A percentile compares a stretch with the other conserved stretches of the same genome.
Conservation (phyloP, 2,888 invertebrate species). For the Folsomia manolachei region DNA sequence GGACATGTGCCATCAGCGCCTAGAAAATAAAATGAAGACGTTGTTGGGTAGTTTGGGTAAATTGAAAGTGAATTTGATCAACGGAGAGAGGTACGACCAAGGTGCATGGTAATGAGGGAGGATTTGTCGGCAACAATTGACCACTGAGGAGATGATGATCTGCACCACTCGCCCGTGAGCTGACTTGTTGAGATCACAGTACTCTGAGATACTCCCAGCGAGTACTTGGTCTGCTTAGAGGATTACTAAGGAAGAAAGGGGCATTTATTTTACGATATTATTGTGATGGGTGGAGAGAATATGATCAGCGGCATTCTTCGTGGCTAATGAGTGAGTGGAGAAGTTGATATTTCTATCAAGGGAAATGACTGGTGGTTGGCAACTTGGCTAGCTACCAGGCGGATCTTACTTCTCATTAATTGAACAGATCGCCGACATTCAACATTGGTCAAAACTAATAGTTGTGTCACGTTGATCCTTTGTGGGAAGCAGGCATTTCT, state of each 20-base stretch:
- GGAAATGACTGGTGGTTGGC: slow-evolving; percentile 12
- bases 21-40: slow-evolving; percentile 40
- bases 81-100: no score
- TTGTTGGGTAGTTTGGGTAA: slow-evolving; percentile 42
- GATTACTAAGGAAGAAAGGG: background rate
- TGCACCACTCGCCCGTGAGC: slow-evolving; percentile 21
- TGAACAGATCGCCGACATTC: slow-evolving; percentile 48
- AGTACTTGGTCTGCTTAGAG: no score
- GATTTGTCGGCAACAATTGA: slow-evolving; percentile 37
- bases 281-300: background rate
- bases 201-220: no score
- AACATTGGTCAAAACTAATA: slow-evolving; percentile 50
- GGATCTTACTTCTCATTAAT: slow-evolving; percentile 32
- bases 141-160: slow-evolving; percentile 33
- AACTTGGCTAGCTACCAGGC: no score
- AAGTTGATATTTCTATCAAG: slow-evolving; percentile 18
- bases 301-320: slow-evolving; percentile 6
- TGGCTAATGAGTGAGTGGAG: slow-evolving; percentile 4
- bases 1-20: background rate
- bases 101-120: slow-evolving; percentile 44
- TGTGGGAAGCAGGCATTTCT: slow-evolving; percentile 26
- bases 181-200: slow-evolving; percentile 14
- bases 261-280: no score
- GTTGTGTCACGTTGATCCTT: slow-evolving; percentile 50
- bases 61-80: slow-evolving; percentile 51